Evolutionary conservation across 2,888 invertebrate genomes (phyloP).

Genomic region (Agonopterix heracliana): DNA sequence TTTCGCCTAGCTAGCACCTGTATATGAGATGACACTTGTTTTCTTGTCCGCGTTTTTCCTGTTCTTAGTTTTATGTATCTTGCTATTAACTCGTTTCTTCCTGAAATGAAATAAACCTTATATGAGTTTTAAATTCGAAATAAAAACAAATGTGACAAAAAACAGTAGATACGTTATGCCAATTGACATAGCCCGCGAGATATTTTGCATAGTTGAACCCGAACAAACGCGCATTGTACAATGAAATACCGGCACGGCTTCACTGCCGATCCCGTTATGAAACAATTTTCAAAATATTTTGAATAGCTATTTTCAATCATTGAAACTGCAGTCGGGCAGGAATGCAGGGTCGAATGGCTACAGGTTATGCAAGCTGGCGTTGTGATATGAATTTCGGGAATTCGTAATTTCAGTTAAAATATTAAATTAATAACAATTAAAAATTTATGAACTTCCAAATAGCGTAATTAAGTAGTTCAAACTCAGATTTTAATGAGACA

Average conservation of each 20-base stretch:
- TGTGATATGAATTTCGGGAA: conserved; percentile 38
- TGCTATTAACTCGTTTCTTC: conserved; percentile 99
- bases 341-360: conserved; percentile 55
- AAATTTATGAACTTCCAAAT: no score
- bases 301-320: conserved; percentile 75
- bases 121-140: neutral
- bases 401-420: neutral
- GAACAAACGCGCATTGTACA: conserved; percentile 44
- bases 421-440: no score
- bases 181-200: conserved; percentile 55
- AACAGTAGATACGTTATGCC: conserved; percentile 2
- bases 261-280: conserved; percentile 58
- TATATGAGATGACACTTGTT: conserved; percentile 99
- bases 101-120: conserved; percentile 76
- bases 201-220: conserved; percentile 54
- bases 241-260: conserved; percentile 44
- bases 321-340: conserved; percentile 64
- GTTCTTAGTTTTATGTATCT: conserved; percentile 99
- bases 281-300: conserved; percentile 76
- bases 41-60: conserved; percentile 99
- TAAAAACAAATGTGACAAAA: neutral
- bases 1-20: conserved; percentile 99
- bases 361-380: conserved; percentile 35
- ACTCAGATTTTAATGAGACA: no score
- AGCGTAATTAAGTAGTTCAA: no score